Conservation (phyloP, 2,113 vertebrate genomes). For the Serilophus lunatus region DNA sequence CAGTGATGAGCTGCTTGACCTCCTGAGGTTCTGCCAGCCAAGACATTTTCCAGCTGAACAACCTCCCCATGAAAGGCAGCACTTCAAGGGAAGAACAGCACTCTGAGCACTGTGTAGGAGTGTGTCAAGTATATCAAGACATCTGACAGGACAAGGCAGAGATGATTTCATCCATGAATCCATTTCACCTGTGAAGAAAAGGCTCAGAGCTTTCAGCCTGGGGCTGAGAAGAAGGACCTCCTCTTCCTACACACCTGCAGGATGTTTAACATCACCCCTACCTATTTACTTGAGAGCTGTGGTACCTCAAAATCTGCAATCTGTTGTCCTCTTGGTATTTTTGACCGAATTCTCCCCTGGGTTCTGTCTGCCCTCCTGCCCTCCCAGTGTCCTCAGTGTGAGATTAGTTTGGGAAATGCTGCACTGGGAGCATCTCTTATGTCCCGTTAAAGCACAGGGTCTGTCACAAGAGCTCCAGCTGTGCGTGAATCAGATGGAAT, state of each 20-base stretch:
- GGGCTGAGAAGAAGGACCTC: not conserved
- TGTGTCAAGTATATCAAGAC: not conserved
- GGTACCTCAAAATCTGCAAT: not conserved
- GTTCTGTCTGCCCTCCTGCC: not conserved
- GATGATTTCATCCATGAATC: not conserved
- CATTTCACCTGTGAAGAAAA: not conserved
- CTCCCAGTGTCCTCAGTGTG: accelerated
- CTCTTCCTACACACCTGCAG: not conserved
- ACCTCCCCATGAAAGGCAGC: not conserved
- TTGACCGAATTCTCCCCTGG: not conserved
- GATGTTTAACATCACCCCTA: not conserved
- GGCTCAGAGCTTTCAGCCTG: not conserved
- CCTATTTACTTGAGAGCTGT: not conserved
- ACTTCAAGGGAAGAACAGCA: not conserved
- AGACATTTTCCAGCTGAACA: not conserved
- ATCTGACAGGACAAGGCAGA: not conserved
- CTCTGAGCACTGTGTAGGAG: not conserved
- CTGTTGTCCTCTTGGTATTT: not conserved
- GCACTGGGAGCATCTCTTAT: not conserved
- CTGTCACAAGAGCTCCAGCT: not conserved
- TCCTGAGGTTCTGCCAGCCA: not conserved
- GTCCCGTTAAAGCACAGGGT: not conserved
- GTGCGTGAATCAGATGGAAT: not conserved
- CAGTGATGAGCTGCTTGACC: not conserved
- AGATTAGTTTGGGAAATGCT: not conserved